A percentile compares a stretch with the other conserved stretches of the same genome.
These are phyloP conservation scores for Rhogogaster chlorosoma DNA, from an alignment of 2,888 invertebrate genomes.

Conservation along the genomic window DNA sequence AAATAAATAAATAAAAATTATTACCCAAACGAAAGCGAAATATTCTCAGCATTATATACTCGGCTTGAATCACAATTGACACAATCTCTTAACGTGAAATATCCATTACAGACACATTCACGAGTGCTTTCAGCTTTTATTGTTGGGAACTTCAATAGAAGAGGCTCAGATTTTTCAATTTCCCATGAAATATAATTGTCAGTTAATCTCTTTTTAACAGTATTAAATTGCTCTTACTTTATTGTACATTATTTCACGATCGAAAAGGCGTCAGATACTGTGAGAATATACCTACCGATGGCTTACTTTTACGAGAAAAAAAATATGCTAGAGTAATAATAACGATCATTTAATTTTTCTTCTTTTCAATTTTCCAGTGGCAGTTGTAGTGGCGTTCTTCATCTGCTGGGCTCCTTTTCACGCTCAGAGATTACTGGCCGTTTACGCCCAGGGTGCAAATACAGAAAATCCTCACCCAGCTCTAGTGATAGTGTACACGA, in stretches of 20 bases:
- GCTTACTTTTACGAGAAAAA: background rate
- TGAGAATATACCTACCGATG: no score
- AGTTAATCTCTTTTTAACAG: no score
- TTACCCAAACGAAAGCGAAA: background rate
- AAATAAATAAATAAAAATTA: no score
- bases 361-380: slow-evolving; percentile 80
- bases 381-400: slow-evolving; percentile 90
- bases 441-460: slow-evolving; percentile 83
- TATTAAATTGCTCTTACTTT: no score
- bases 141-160: no score
- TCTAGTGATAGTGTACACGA: slow-evolving; percentile 77
- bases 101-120: no score
- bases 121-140: no score
- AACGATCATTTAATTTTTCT: background rate
- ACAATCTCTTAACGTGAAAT: background rate
- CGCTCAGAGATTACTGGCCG: slow-evolving; percentile 91
- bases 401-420: slow-evolving; percentile 96
- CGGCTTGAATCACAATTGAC: background rate
- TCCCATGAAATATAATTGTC: background rate
- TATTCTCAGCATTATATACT: background rate
- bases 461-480: slow-evolving; percentile 78
- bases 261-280: background rate
- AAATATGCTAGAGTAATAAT: background rate
- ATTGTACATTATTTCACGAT: no score
- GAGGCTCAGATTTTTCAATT: background rate